These are phyloP conservation scores for Petaurus breviceps DNA, from an alignment of 2,113 vertebrate species.

Conservation along the genomic window DNA sequence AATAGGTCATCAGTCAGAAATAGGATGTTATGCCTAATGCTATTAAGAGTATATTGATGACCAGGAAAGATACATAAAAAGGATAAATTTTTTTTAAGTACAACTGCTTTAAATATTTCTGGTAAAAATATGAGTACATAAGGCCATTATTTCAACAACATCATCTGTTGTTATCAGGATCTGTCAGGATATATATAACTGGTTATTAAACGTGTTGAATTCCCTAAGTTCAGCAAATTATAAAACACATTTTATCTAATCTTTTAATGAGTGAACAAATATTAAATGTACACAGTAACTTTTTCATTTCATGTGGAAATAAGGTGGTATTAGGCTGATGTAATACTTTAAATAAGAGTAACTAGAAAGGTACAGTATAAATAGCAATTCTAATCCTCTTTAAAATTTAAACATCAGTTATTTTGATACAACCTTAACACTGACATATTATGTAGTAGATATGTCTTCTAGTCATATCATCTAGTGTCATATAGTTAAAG, in stretches of 20 bases:
- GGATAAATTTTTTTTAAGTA: neutral
- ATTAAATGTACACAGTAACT: neutral
- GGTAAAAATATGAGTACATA: slow-evolving; percentile 40
- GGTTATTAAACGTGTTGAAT: slow-evolving; percentile 20
- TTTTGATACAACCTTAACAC: slow-evolving; percentile 3
- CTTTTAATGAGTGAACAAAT: neutral
- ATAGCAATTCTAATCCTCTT: neutral
- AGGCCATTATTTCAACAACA: slow-evolving; percentile 1
- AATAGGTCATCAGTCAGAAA: slow-evolving; percentile 30
- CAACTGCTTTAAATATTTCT: slow-evolving; percentile 45
- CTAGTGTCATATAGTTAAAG: slow-evolving; percentile 12
- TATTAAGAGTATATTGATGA: neutral
- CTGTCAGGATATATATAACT: slow-evolving; percentile 17
- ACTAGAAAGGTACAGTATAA: slow-evolving; percentile 6
- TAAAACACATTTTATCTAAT: neutral
- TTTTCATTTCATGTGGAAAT: neutral
- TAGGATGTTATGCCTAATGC: neutral
- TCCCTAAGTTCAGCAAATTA: slow-evolving; percentile 23
- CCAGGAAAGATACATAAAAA: neutral
- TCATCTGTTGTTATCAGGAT: slow-evolving; percentile 31
- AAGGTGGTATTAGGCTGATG: neutral
- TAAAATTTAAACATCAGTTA: slow-evolving; percentile 11
- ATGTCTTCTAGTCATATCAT: neutral
- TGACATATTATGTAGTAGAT: neutral
- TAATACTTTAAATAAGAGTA: slow-evolving; percentile 27